Evolutionary conservation across 2,113 vertebrate species (phyloP).

Genomic region (Progne subis): DNA sequence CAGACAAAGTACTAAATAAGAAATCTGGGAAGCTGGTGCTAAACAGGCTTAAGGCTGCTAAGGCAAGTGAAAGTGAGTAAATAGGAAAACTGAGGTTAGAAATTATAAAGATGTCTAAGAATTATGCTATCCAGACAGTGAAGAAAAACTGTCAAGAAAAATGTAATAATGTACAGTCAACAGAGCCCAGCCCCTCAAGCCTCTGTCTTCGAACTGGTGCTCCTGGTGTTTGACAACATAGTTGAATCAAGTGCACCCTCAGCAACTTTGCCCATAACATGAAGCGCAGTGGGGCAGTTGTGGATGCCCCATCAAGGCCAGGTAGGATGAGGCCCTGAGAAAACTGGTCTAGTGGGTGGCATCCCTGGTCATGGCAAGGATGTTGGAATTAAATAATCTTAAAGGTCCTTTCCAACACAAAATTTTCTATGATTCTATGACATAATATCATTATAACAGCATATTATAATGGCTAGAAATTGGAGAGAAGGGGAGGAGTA

Average conservation of each 20-base stretch:
- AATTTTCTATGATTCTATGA: neutral
- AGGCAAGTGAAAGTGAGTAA: neutral
- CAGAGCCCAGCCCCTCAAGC: neutral
- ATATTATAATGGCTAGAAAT: neutral
- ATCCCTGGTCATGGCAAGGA: neutral
- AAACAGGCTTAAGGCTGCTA: neutral
- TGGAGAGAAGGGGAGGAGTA: neutral
- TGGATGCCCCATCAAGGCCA: neutral
- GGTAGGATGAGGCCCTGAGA: neutral
- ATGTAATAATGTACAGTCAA: neutral
- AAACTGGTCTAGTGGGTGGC: neutral
- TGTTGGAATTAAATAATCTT: neutral
- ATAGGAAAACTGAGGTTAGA: neutral
- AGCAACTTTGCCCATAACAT: neutral
- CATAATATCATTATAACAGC: neutral
- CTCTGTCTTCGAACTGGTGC: neutral
- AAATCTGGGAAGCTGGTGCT: neutral
- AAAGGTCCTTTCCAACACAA: neutral
- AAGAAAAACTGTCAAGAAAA: neutral
- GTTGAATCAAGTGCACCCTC: neutral
- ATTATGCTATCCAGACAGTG: neutral
- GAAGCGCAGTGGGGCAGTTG: fast-evolving
- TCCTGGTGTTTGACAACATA: fast-evolving
- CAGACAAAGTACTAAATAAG: neutral
- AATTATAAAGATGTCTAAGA: neutral